These are phyloP conservation scores for Calyptomena viridis DNA, from an alignment of 2,113 vertebrate species.

Conservation along the genomic window DNA sequence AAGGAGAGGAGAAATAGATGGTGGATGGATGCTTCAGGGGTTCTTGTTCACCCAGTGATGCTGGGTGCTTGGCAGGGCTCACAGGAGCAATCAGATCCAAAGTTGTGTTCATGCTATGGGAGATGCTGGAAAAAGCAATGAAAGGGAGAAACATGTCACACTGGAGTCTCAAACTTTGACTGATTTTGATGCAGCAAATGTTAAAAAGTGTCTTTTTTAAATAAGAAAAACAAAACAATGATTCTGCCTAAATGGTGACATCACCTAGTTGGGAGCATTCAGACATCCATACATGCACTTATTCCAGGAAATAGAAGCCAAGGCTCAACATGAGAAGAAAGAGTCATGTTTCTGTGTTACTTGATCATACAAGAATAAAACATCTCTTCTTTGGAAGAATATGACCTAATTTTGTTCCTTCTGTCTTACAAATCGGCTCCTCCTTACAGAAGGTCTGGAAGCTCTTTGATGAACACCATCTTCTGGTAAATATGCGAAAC, in stretches of 20 bases:
- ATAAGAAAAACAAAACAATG: background rate
- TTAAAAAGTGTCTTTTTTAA: background rate
- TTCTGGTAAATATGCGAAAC: background rate
- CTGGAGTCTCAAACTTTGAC: background rate
- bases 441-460: background rate
- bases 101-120: background rate
- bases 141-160: background rate
- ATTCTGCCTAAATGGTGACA: background rate
- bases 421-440: background rate
- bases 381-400: background rate
- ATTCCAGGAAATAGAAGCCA: background rate
- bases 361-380: background rate
- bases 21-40: accelerated
- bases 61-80: background rate
- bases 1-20: background rate
- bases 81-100: background rate
- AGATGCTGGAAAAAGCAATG: background rate
- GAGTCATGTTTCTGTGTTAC: background rate
- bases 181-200: background rate
- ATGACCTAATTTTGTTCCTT: background rate
- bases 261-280: background rate
- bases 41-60: background rate
- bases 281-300: background rate
- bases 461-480: background rate
- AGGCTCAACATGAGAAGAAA: background rate